phyloP scores from a whole-genome alignment of 2,888 invertebrate genomes.

The Morpho deidamia region DNA sequence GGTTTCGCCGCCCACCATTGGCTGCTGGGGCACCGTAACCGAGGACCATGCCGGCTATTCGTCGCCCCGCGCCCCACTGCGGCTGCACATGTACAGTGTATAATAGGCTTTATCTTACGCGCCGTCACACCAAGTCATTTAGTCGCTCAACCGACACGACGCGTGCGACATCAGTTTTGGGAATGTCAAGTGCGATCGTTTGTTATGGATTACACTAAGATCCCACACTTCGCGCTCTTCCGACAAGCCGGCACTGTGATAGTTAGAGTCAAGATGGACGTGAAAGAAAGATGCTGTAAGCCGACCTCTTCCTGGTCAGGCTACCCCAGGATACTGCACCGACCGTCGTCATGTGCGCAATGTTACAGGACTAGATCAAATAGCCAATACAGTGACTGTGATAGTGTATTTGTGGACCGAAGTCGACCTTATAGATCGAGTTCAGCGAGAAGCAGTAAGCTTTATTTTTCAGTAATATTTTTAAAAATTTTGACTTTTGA shows the following conservation, averaged over 20 bases:
- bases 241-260: constrained; percentile 62
- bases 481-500: too few relatives aligned
- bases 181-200: constrained; percentile 57
- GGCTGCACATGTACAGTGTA: constrained; percentile 48
- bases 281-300: constrained; percentile 36
- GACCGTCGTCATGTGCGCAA: constrained; percentile 56
- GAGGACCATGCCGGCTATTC: constrained; percentile 51
- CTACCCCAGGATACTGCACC: constrained; percentile 36
- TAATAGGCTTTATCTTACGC: constrained; percentile 65
- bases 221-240: constrained; percentile 59
- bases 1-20: constrained; percentile 46
- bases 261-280: constrained; percentile 60
- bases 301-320: constrained; percentile 34
- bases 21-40: constrained; percentile 37
- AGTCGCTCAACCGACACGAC: constrained; percentile 69
- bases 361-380: constrained; percentile 64
- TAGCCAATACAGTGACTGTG: constrained; percentile 71
- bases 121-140: constrained; percentile 64
- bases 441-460: constrained; percentile 68
- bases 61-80: constrained; percentile 53
- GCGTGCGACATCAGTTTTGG: constrained; percentile 67
- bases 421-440: constrained; percentile 57
- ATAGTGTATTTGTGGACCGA: constrained; percentile 62
- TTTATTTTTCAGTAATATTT: constrained; percentile 22
- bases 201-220: constrained; percentile 62